Percentiles rank a stretch among this genome's conserved stretches.
Conservation (phyloP, 2,113 vertebrate species). For the Panthera tigris region DNA sequence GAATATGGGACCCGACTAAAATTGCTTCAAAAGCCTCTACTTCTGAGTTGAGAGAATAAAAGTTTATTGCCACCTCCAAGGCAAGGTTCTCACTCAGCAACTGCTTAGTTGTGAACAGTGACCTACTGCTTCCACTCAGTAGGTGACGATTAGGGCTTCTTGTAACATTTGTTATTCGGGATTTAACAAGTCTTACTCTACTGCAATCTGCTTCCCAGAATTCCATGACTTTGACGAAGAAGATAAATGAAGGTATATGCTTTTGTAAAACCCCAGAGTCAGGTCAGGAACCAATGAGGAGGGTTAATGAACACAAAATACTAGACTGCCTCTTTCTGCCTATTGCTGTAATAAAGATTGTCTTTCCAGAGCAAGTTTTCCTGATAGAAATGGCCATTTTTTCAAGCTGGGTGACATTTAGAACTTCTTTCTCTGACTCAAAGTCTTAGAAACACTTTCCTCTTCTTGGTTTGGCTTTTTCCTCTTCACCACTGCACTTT, state of each 20-base stretch:
- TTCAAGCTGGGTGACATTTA: not conserved
- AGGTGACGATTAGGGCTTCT: slow-evolving; percentile 37
- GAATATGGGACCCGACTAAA: not conserved
- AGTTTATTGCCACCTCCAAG: not conserved
- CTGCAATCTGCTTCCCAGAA: slow-evolving; percentile 37
- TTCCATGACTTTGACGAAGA: not conserved
- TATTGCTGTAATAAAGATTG: not conserved
- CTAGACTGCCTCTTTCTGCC: not conserved
- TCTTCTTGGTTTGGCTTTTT: not conserved
- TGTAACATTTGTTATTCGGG: slow-evolving; percentile 38
- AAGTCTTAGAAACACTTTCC: not conserved
- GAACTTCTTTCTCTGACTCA: not conserved
- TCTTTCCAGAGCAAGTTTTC: not conserved
- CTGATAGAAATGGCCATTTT: not conserved
- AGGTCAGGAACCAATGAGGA: slow-evolving; percentile 4
- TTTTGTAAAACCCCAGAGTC: not conserved
- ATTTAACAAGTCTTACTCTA: slow-evolving; percentile 51
- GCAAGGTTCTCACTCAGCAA: not conserved
- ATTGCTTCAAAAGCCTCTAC: not conserved
- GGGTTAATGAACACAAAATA: slow-evolving; percentile 39
- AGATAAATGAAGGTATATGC: slow-evolving; percentile 34
- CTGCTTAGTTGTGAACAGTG: not conserved
- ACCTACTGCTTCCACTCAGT: slow-evolving; percentile 16
- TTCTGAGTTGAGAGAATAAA: not conserved
- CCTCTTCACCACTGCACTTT: not conserved